Evolutionary conservation across 1,140 invertebrate genomes (phyloP).

Genomic region (Camponotus floridanus): DNA sequence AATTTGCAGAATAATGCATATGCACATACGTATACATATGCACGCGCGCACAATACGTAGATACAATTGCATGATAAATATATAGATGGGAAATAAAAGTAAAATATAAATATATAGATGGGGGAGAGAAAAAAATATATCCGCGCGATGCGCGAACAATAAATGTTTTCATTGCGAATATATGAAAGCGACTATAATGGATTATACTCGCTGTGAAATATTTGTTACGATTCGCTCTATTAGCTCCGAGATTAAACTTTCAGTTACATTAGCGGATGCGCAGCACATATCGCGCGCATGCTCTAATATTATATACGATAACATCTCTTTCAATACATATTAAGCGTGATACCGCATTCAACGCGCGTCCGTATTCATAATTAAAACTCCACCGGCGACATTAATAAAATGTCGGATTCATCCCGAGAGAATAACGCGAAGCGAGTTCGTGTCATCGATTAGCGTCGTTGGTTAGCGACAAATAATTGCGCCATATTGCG

Average conservation of each 20-base stretch:
- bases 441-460: constrained; percentile 46
- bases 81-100: too few relatives aligned
- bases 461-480: constrained; percentile 33
- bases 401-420: constrained; percentile 56
- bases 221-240: constrained; percentile 33
- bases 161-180: constrained; percentile 17
- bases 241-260: constrained; percentile 39
- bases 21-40: background rate
- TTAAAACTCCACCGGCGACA: constrained; percentile 54
- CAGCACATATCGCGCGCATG: background rate
- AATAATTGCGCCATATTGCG: constrained; percentile 30
- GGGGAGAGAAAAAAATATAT: background rate
- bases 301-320: constrained; percentile 42
- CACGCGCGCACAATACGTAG: background rate
- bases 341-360: constrained; percentile 31
- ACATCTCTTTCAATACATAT: constrained; percentile 51
- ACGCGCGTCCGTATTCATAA: constrained; percentile 22
- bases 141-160: background rate
- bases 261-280: constrained; percentile 35
- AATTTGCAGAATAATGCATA: constrained; percentile 4
- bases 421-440: constrained; percentile 36
- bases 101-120: background rate
- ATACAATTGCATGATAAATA: background rate
- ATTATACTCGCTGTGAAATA: constrained; percentile 51
- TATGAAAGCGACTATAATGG: background rate